Conservation (phyloP, 2,888 invertebrate species). For the Mechanitis mazaeus region DNA sequence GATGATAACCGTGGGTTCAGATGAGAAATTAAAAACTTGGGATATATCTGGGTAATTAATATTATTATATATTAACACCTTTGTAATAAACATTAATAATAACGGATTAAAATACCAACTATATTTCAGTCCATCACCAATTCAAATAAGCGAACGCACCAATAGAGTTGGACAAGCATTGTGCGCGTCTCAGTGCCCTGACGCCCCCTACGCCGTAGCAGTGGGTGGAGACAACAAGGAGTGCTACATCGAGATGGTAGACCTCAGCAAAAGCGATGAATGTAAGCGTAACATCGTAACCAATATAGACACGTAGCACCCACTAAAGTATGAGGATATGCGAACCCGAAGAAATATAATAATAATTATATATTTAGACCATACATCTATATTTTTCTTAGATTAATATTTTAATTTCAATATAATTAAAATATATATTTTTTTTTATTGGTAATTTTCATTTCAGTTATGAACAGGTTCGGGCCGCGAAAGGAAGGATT, state of each 20-base stretch:
- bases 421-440: neutral
- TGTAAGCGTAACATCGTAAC: conserved; percentile 56
- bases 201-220: conserved; percentile 87
- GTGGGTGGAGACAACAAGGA: conserved; percentile 91
- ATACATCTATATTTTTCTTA: no score
- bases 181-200: conserved; percentile 86
- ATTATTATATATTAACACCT: no score
- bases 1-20: conserved; percentile 86
- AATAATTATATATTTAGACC: no score
- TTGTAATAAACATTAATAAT: no score
- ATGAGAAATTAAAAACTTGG: conserved; percentile 92
- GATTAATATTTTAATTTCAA: neutral
- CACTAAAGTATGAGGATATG: neutral
- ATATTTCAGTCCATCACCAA: conserved; percentile 26
- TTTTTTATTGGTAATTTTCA: neutral
- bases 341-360: no score
- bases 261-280: conserved; percentile 76
- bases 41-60: conserved; percentile 73
- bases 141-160: conserved; percentile 65
- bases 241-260: conserved; percentile 82
- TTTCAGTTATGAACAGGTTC: conserved; percentile 69
- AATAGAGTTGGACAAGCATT: conserved; percentile 83
- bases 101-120: no score
- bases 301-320: neutral
- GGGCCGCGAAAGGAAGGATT: conserved; percentile 53